These are phyloP conservation scores for Hirundo rustica DNA, from an alignment of 2,797 vertebrate species.

Conservation along the genomic window DNA sequence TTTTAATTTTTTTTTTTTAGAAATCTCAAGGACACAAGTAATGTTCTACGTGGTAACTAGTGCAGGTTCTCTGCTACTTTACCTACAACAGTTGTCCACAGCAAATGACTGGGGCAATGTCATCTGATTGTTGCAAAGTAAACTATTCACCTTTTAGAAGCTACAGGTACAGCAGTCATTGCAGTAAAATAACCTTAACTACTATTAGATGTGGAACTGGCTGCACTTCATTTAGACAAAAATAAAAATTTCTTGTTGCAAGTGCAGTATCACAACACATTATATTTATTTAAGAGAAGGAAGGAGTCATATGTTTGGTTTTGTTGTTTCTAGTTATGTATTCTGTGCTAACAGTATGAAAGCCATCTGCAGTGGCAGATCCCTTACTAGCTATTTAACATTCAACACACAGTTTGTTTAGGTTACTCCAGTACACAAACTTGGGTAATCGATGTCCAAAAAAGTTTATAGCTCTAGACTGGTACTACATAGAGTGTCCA, in stretches of 20 bases:
- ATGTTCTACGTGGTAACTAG: neutral
- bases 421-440: neutral
- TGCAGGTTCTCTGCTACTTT: neutral
- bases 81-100: rapidly evolving
- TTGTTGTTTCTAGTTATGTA: neutral
- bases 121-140: neutral
- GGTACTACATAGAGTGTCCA: neutral
- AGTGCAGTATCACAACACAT: neutral
- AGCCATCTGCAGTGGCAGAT: neutral
- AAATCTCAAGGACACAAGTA: neutral
- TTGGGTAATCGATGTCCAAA: neutral
- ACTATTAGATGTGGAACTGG: neutral
- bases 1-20: neutral
- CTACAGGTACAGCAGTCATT: neutral
- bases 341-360: neutral
- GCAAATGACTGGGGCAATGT: neutral
- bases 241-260: neutral
- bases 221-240: neutral
- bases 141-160: neutral
- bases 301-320: neutral
- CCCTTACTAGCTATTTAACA: neutral
- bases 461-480: neutral
- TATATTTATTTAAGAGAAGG: neutral
- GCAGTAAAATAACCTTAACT: neutral
- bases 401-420: neutral